Evolutionary conservation across 92 coral and sea anemone genomes (phyloP), one percentile per base, ranked within the genome.

Genomic region (Siderastrea siderea): DNA sequence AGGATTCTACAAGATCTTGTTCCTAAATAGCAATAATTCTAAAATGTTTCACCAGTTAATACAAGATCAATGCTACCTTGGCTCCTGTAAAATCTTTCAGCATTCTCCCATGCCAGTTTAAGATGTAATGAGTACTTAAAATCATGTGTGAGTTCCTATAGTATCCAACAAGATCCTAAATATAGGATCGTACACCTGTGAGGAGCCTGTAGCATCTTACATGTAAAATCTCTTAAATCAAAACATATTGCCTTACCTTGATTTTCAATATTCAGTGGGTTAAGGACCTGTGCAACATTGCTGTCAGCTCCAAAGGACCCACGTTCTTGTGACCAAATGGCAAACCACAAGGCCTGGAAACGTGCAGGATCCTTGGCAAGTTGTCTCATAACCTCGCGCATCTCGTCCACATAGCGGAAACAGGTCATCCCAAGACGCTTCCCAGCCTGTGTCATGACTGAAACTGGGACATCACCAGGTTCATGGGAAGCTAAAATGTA

Each of bases 401-500:
- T 74, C 81, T 84, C 87, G 38, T 84, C 87, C 6, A 84, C 72
- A 6, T 84, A 84, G 3, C 51, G 43, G 73, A 84, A 84, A 19
- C 17, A 49, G 5, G 87, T 84, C 17, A 60, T 73, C 38, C 87
- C 87, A 66, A 84, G 87, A 54, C 14, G 6, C 19, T 52, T 49
- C 1, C 87, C 87, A 19, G 71, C 63, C 6, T 26, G 50, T 12
- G 87, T 73, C 5, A 2, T 6, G 38, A 84, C 74, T 7, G 53
- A 61, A 3, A 84, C 73, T n/a, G 51, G 62, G 3, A 84, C 87
- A 60, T 57, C 72, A 16, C 87, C 73, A 74, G 87, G 80, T 62
- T 59, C 62, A 49, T 60, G 48, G 51, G 80, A 49, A 14, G 72
- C 87, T 84, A 63, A 17, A n/a, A 15, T 64, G 68, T 5, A 26